Percentiles rank a stretch among this genome's conserved stretches.
Conservation (phyloP, 2,113 vertebrate species). For the Clarias gariepinus region DNA sequence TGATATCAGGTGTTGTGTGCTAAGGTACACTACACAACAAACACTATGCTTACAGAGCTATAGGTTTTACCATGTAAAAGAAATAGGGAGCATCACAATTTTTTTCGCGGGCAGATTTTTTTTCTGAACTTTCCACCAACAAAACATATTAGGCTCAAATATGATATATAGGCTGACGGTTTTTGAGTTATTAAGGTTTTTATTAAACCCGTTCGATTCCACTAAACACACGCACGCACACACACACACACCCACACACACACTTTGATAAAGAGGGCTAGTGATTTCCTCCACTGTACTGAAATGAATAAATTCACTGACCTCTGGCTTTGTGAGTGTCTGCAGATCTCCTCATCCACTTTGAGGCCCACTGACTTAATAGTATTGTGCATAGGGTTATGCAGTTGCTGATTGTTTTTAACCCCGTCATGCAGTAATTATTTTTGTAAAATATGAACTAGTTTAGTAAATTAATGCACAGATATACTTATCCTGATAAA, state of each 20-base stretch:
- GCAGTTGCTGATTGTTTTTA: not conserved
- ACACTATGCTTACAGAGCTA: not conserved
- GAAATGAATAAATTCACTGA: not conserved
- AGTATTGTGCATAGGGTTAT: not conserved
- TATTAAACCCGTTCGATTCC: not conserved
- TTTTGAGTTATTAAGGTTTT: not conserved
- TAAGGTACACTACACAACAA: not conserved
- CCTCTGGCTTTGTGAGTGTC: not conserved
- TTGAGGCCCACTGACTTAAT: not conserved
- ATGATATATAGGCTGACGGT: not conserved
- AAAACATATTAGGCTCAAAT: not conserved
- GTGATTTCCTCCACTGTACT: not conserved
- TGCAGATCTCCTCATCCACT: not conserved
- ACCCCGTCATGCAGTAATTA: not conserved
- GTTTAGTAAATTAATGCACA: not conserved
- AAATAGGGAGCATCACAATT: not conserved
- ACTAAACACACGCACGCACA: not conserved
- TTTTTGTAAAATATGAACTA: not conserved
- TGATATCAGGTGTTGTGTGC: not conserved
- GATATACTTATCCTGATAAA: not conserved
- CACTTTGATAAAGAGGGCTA: not conserved
- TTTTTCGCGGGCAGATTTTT: not conserved
- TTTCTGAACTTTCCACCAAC: not conserved
- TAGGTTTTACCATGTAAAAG: not conserved
- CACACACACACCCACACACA: not conserved